phyloP scores from a whole-genome alignment of 2,888 invertebrate genomes.

The Aromia moschata region DNA sequence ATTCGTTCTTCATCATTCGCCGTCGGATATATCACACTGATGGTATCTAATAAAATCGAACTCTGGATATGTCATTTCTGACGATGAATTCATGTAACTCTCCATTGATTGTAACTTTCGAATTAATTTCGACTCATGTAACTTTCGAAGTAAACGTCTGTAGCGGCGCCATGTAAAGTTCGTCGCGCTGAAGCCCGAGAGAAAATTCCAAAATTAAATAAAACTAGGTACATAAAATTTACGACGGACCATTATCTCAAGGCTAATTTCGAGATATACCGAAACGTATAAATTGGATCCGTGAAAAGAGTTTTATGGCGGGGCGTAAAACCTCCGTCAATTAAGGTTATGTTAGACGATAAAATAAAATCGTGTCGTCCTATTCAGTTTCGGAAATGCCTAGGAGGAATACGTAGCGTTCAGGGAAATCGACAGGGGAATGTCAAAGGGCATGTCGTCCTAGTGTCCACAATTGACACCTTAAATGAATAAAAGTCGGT shows the following conservation, averaged over 20 bases:
- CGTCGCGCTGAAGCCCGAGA: not conserved
- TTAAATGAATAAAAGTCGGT: too few species aligned
- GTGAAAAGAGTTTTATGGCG: constrained; percentile 16
- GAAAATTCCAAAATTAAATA: constrained; percentile 6
- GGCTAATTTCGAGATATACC: constrained; percentile 11
- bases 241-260: constrained; percentile 10
- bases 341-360: constrained; percentile 23
- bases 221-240: constrained; percentile 6
- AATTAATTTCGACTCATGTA: too few species aligned
- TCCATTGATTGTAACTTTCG: too few species aligned
- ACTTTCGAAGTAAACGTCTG: not conserved
- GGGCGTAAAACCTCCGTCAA: constrained; percentile 18
- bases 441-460: too few species aligned
- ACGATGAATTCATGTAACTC: too few species aligned
- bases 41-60: too few species aligned
- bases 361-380: constrained; percentile 14
- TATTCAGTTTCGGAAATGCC: constrained; percentile 4
- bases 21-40: too few species aligned
- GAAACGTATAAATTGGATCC: constrained; percentile 12
- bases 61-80: too few species aligned
- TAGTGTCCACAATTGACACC: too few species aligned
- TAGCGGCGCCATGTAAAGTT: not conserved
- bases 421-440: not conserved
- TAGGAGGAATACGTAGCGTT: not conserved
- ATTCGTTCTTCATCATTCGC: too few species aligned